Conservation (phyloP, 2,888 invertebrate species). For the Phortica magna region DNA sequence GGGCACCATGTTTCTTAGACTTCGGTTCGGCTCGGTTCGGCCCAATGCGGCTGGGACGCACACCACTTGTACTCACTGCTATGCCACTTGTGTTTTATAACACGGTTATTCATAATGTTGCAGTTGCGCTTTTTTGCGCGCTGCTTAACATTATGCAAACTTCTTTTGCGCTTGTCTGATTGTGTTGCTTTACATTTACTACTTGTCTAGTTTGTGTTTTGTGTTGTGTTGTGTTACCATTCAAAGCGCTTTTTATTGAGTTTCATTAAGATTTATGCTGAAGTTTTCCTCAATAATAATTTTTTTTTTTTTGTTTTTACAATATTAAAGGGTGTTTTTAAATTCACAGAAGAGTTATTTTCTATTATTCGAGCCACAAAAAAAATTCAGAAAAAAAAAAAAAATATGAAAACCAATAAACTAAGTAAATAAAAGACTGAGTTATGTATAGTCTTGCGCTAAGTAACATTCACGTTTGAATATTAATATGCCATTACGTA, state of each 20-base stretch:
- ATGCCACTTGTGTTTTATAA: conserved; percentile 47
- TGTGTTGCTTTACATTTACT: not conserved
- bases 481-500: too few species aligned
- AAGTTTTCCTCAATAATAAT: not conserved
- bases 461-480: too few species aligned
- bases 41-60: too few species aligned
- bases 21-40: not conserved
- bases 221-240: not conserved
- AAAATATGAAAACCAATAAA: too few species aligned
- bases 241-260: not conserved
- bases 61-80: conserved; percentile 32
- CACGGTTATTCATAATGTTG: conserved; percentile 49
- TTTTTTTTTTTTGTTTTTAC: too few species aligned
- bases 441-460: too few species aligned
- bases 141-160: conserved; percentile 18
- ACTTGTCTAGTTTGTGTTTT: not conserved
- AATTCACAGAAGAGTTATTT: too few species aligned
- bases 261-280: conserved; percentile 4
- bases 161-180: conserved; percentile 7
- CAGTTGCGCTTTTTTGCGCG: conserved; percentile 7
- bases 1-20: not conserved
- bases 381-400: too few species aligned
- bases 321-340: too few species aligned
- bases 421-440: too few species aligned
- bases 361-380: too few species aligned